A percentile compares a stretch with the other conserved stretches of the same genome.
Evolutionary conservation across 2,888 invertebrate genomes (phyloP).

Genomic region (Candidula unifasciata): DNA sequence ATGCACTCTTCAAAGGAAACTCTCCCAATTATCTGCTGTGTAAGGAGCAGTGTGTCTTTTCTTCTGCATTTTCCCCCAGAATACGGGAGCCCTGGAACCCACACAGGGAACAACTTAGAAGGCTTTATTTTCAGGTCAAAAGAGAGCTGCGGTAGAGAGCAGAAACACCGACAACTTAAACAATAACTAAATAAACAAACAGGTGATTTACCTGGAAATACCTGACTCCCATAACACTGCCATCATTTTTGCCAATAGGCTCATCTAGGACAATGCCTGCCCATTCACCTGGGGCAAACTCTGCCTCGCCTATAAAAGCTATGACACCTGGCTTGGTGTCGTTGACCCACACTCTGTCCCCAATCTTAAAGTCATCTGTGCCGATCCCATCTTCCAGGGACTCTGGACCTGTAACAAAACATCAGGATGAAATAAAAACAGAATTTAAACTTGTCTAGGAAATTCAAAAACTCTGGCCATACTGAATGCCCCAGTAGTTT

Average conservation of each 20-base stretch:
- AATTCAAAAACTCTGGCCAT: no score
- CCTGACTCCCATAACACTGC: conserved; percentile 76
- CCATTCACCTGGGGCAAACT: conserved; percentile 78
- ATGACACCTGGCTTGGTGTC: conserved; percentile 77
- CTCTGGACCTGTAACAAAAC: conserved; percentile 57
- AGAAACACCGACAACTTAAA: no score
- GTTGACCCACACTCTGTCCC: conserved; percentile 89
- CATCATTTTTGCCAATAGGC: conserved; percentile 78
- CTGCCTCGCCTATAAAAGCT: conserved; percentile 77
- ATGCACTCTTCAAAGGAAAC: no score
- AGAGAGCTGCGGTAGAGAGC: no score
- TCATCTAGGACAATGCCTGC: conserved; percentile 77
- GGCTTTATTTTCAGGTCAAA: no score
- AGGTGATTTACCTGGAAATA: conserved; percentile 70
- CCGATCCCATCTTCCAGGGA: conserved; percentile 57
- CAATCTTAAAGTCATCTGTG: conserved; percentile 93
- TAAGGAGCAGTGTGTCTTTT: no score
- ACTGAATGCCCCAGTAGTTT: no score
- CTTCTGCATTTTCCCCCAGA: no score
- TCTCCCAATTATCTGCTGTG: no score
- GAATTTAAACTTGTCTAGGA: no score
- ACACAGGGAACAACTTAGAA: background rate
- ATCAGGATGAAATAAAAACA: background rate
- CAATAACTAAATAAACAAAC: no score
- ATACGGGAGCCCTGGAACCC: no score